Evolutionary conservation across 2,797 vertebrate genomes (phyloP), one percentile per base, ranked within the genome.

Genomic region (Emydoidea blandingii): DNA sequence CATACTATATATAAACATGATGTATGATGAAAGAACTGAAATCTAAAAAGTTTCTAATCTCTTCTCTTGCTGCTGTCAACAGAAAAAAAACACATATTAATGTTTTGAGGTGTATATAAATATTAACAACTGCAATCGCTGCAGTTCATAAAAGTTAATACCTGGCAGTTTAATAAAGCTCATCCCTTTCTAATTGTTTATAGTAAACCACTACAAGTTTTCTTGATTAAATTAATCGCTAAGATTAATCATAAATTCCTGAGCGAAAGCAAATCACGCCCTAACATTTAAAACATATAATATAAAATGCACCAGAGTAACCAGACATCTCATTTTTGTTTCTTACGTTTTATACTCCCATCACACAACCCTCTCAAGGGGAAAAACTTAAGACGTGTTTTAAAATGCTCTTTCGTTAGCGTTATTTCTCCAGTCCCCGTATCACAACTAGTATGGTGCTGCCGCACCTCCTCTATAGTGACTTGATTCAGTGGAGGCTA

Each of bases 401-500:
- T 94, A 86, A 96, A 96, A 95, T 76, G 83, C 96, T 91, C 80
- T 27, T 37, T 96, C 85, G 90, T 89, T 53, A 16, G 89, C 59
- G 1, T 37, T 74, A 74, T 83, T 53, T 62, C 50, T 78, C 79
- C 86, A 88, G 90, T 94, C 25, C 53, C 94, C 85, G 47, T 76
- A 54, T 85, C 89, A 34, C 95, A 89, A 8, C 47, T 21, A 94
- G 92, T 54, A 80, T 90, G 89, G 31, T 31, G 92, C 96, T 93
- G 91, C 95, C 93, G 96, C 95, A 96, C 89, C 94, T 95, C 96
- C 96, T 96, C 93, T 80, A 93, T 53, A 92, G 95, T 10, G 97
- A 97, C 97, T 98, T 72, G 94, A 94, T 97, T 96, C 95, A 87
- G 96, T 94, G 81, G 93, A 95, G 89, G 92, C 97, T 83, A 95